Base-by-base conservation (phyloP, 2,797 vertebrate genomes). In the Hirundo rustica region DNA sequence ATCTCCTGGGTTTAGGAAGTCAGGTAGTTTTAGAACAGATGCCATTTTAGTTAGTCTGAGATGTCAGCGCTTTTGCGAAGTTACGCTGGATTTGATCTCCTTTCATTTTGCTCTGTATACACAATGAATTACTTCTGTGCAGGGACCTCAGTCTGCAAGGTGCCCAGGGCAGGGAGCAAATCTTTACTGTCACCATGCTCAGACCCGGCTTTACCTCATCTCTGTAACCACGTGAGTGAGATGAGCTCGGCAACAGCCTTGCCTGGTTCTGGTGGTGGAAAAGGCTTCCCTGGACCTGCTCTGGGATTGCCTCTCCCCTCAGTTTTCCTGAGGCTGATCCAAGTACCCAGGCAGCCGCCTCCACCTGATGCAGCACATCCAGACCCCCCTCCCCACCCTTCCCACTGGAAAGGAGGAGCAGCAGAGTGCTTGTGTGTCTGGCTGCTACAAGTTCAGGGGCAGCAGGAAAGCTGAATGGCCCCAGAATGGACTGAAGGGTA, bases 141-240 rank as follows among this genome's bases (percentile, higher is more conserved):
- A 60, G 51, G 2, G 26, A 93, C 66, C 66, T 62, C 68, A 5
- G 36, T 2, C 70, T 66, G 51, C 2, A 54, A 53, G 44, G 75
- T 38, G 80, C 78, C 51, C n/a, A 18, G 58, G 70, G 66, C 88
- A 94, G 22, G n/a, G 58, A 84, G 44, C 48, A 65, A 45, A 60
- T 34, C n/a, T 40, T 4, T 36, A 12, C 58, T 51, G 79, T 14
- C 70, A 44, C 40, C 80, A 14, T 4, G 1, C 0, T 2, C 66
- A 44, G 74, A 73, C 66, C 83, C 9, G 53, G 62, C 58, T 77
- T 75, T 54, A 78, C 62, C 80, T 84, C 40, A 13, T 11, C 47
- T 4, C 51, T 6, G 13, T 0, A 6, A 25, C 27, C 44, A 4
- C 0, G 6, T 4, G 4, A 62, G 32, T 0, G 9, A 85, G 45